A percentile compares a stretch with the other conserved stretches of the same genome.
phyloP scores from a whole-genome alignment of 64 coral and sea anemone species.

The Pachyseris speciosa region DNA sequence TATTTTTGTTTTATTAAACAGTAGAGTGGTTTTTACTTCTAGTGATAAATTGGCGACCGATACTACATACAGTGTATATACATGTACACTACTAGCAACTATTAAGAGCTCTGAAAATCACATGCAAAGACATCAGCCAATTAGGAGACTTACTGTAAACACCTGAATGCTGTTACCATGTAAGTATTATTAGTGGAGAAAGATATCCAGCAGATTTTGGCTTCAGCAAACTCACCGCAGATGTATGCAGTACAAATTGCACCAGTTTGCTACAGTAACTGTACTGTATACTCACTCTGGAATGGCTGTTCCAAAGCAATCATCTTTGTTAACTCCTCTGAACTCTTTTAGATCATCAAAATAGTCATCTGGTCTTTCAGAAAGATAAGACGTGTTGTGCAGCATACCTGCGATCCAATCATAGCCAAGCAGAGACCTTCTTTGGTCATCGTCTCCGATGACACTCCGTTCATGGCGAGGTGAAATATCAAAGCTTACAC shows the following conservation, averaged over 20 bases:
- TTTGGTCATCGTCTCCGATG: slow-evolving; percentile 35
- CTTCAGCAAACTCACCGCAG: background rate
- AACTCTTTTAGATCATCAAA: slow-evolving; percentile 99
- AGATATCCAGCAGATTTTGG: background rate
- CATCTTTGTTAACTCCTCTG: slow-evolving; percentile 89
- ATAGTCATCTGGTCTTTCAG: slow-evolving; percentile 93
- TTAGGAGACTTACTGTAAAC: too few species aligned
- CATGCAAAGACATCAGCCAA: too few species aligned
- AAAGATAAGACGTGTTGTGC: slow-evolving; percentile 90
- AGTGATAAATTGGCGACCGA: too few species aligned
- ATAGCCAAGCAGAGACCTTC: slow-evolving; percentile 89
- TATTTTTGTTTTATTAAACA: too few species aligned
- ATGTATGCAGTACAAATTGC: too few species aligned
- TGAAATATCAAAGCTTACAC: slow-evolving; percentile 84
- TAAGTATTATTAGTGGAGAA: background rate
- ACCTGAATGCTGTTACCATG: too few species aligned
- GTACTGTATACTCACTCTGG: slow-evolving; percentile 70
- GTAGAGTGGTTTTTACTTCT: too few species aligned
- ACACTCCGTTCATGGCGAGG: slow-evolving; percentile 26
- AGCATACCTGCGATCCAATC: slow-evolving; percentile 99
- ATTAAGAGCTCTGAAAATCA: too few species aligned
- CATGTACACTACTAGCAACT: too few species aligned
- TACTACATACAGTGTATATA: too few species aligned
- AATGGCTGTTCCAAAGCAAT: slow-evolving; percentile 81
- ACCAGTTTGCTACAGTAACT: too few species aligned